Evolutionary conservation across 2,797 vertebrate species (phyloP), one percentile per base, ranked within the genome.

Genomic region (Hydrophis major): DNA sequence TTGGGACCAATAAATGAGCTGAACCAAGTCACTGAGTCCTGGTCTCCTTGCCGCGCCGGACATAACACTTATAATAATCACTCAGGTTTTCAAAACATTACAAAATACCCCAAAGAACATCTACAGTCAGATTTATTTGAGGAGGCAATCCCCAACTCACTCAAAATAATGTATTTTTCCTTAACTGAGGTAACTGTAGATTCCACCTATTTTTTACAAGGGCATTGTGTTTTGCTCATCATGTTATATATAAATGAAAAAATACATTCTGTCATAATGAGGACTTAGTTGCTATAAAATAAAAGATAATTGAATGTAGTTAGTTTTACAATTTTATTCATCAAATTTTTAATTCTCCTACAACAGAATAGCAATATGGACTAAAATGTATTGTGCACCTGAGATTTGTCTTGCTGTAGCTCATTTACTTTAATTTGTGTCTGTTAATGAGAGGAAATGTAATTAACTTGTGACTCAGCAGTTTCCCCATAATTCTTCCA

Each of bases 371-470:
- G 95, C 96, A 97, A 94, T 96, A 96, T 95, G 96, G 95, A 96
- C 96, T 96, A 95, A 96, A 96, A 94, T 63, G 0, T 95, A 95
- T 59, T 95, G 94, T 96, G 96, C 94, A 95, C 96, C 95, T 92
- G 89, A 97, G 96, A 96, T 97, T 97, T 97, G 96, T 97, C 97
- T 97, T 0, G 89, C 96, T 97, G 96, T 97, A 97, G 97, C 96
- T 96, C 97, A 97, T 98, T 98, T 98, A 96, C 97, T 98, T 98
- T 97, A 97, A 97, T 98, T 97, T 97, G 91, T 53, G 94, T 97
- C 96, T 97, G 97, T 97, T 97, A 97, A 94, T 0, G 1, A 93
- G 87, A 59, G 74, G 27, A 98, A 96, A 97, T 97, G 96, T 97
- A 97, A 98, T 98, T 97, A 98, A 96, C 96, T 97, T 97, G 97